Conservation (phyloP, 2,888 invertebrate genomes). For the Leptogaster cylindrica region DNA sequence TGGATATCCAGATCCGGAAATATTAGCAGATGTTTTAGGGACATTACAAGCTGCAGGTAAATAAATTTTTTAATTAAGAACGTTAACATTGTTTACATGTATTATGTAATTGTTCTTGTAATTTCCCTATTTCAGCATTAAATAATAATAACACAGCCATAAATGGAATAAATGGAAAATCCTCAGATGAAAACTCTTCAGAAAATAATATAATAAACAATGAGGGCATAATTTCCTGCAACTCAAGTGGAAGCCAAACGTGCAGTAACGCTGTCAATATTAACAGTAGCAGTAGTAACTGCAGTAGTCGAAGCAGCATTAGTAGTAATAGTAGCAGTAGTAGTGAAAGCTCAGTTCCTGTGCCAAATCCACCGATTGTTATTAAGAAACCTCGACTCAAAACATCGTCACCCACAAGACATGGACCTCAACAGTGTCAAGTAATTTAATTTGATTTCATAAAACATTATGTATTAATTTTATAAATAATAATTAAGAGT, state of each 20-base stretch:
- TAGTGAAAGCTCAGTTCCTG: conserved; percentile 48
- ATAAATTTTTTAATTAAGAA: conserved; percentile 45
- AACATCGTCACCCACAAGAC: conserved; percentile 86
- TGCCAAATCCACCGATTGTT: conserved; percentile 57
- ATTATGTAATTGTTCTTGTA: conserved; percentile 7
- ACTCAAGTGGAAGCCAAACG: conserved; percentile 43
- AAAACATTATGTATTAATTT: too few relatives aligned
- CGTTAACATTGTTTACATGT: too few relatives aligned
- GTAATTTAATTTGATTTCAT: conserved; percentile 68
- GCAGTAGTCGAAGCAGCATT: conserved; percentile 46
- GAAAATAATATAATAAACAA: too few relatives aligned
- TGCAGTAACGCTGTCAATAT: too few relatives aligned
- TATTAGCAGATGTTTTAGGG: conserved; percentile 75
- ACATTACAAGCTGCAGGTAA: conserved; percentile 67
- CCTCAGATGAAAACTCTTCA: conserved; percentile 37
- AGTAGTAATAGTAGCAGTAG: conserved; percentile 42
- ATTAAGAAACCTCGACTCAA: conserved; percentile 80
- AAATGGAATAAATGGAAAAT: conserved; percentile 36
- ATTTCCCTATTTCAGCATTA: conserved; percentile 41
- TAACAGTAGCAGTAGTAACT: conserved; percentile 51
- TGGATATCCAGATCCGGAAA: conserved; percentile 77
- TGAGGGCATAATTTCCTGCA: conserved; percentile 52
- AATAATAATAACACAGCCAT: conserved; percentile 42
- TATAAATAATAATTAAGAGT: too few relatives aligned
- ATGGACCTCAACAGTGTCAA: conserved; percentile 92